Percentiles rank a stretch among this genome's conserved stretches.
Conservation (phyloP, 2,888 invertebrate genomes). For the Netelia melanura region DNA sequence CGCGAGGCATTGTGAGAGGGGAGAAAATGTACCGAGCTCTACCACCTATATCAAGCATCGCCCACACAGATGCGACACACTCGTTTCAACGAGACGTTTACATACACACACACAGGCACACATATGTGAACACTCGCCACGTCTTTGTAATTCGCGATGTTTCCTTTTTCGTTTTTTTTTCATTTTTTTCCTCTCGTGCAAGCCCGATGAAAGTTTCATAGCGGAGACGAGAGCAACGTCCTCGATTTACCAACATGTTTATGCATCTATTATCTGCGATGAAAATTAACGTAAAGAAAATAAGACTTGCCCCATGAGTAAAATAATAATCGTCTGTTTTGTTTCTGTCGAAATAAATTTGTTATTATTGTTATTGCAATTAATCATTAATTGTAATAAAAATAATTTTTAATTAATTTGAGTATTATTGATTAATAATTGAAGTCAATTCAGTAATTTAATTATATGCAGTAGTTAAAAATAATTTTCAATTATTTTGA, state of each 20-base stretch:
- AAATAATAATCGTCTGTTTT: too few species aligned
- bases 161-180: conserved; percentile 22
- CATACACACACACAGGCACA: neutral
- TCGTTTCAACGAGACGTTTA: conserved; percentile 36
- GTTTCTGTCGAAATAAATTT: too few species aligned
- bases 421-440: too few species aligned
- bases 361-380: too few species aligned
- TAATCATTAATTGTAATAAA: too few species aligned
- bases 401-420: too few species aligned
- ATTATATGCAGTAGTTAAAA: too few species aligned
- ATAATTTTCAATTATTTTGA: too few species aligned
- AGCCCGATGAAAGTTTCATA: conserved; percentile 47
- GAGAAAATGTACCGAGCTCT: conserved; percentile 48
- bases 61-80: neutral
- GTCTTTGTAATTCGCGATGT: conserved; percentile 34
- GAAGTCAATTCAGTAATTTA: too few species aligned
- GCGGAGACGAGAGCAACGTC: neutral
- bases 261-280: neutral
- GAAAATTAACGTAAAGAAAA: too few species aligned
- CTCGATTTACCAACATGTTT: neutral
- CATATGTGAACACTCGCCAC: too few species aligned
- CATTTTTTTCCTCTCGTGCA: conserved; percentile 19
- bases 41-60: neutral
- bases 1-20: conserved; percentile 48
- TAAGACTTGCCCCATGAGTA: too few species aligned